Evolutionary conservation across 1,140 invertebrate genomes (phyloP).

Genomic region (Drosophila ambigua): DNA sequence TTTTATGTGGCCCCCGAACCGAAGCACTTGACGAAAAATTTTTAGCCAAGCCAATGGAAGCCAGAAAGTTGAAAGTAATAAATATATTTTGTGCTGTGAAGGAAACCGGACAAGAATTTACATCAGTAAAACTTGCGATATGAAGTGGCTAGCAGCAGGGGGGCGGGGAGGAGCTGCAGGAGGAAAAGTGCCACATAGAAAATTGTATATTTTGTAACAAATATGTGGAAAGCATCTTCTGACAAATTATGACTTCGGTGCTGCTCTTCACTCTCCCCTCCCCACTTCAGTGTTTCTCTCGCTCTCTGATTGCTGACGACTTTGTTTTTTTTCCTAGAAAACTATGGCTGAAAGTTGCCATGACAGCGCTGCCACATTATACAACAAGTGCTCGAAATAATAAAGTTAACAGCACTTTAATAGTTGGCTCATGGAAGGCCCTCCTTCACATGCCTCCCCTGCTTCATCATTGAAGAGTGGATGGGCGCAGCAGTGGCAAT

Average conservation of each 20-base stretch:
- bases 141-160: conserved; percentile 26
- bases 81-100: conserved; percentile 39
- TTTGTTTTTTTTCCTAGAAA: conserved; percentile 52
- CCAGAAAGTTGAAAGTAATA: conserved; percentile 45
- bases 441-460: conserved; percentile 16
- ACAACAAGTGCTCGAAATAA: conserved; percentile 82
- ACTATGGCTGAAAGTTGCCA: conserved; percentile 75
- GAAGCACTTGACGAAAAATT: conserved; percentile 29
- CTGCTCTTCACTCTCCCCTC: background rate
- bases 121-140: conserved; percentile 52
- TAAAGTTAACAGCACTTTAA: conserved; percentile 82
- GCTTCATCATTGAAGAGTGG: background rate
- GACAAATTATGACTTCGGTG: conserved; percentile 76
- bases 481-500: conserved; percentile 1
- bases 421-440: conserved; percentile 58
- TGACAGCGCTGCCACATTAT: conserved; percentile 78
- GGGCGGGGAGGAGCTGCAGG: background rate
- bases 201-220: conserved; percentile 65
- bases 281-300: background rate
- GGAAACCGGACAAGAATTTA: conserved; percentile 51
- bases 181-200: conserved; percentile 42
- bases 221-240: conserved; percentile 76
- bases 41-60: conserved; percentile 26
- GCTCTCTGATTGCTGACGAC: conserved; percentile 6
- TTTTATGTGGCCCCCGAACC: background rate